A percentile compares a stretch with the other conserved stretches of the same genome.
These are phyloP conservation scores for Premnoplex brunnescens DNA, from an alignment of 2,797 vertebrate species.

Conservation along the genomic window DNA sequence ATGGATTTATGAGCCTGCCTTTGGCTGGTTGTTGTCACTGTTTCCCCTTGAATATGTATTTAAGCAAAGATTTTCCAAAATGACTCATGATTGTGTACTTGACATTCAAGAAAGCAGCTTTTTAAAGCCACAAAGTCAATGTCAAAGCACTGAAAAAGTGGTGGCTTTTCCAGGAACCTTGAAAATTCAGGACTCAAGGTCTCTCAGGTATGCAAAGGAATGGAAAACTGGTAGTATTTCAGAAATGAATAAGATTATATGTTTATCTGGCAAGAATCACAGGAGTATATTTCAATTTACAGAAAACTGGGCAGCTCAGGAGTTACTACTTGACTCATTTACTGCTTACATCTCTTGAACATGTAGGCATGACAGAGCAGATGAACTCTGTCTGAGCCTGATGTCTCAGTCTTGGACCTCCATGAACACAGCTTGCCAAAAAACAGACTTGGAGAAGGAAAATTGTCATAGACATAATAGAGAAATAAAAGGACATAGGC, in stretches of 20 bases:
- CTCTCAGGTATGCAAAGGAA: neutral
- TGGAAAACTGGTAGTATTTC: neutral
- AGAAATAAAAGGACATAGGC: neutral
- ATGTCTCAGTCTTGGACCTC: neutral
- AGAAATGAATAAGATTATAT: neutral
- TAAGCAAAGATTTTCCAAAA: constrained; percentile 24
- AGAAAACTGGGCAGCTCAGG: neutral
- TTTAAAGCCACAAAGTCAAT: constrained; percentile 48
- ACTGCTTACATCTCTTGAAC: neutral
- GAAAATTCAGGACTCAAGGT: neutral
- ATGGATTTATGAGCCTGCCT: neutral
- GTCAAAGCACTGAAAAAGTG: neutral
- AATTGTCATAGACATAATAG: neutral
- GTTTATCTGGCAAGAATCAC: neutral
- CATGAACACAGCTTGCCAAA: neutral
- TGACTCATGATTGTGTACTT: neutral
- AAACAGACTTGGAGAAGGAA: neutral
- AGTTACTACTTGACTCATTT: neutral
- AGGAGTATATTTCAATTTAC: neutral
- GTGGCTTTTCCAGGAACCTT: neutral
- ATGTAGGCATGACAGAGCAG: neutral
- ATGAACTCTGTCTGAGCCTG: neutral
- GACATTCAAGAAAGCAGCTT: constrained; percentile 1
- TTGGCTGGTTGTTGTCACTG: neutral
- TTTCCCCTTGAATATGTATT: neutral